phyloP scores from a whole-genome alignment of 2,797 vertebrate genomes.

The Oreochromis grahami region DNA sequence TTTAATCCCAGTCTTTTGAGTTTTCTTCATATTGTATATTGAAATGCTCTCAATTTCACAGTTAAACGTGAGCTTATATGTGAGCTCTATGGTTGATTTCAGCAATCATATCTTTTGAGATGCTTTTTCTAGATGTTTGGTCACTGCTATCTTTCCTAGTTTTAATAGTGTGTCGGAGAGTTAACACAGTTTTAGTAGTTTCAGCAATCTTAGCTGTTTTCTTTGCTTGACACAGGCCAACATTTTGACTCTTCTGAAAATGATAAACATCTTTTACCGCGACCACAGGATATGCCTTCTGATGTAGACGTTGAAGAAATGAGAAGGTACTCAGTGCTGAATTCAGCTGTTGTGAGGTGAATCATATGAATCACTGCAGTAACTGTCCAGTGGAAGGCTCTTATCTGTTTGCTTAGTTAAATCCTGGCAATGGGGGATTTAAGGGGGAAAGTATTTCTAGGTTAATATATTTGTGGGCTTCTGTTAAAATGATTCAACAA shows the following conservation, averaged over 20 bases:
- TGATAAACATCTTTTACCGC: neutral
- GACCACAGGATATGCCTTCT: neutral
- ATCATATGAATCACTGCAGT: neutral
- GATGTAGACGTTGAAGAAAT: neutral
- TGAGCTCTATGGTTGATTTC: neutral
- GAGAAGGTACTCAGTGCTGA: neutral
- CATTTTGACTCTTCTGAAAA: neutral
- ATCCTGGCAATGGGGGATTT: neutral
- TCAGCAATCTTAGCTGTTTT: neutral
- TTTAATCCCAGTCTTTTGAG: neutral
- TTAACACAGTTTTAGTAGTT: neutral
- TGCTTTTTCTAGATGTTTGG: neutral
- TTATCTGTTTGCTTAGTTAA: neutral
- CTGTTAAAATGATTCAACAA: neutral
- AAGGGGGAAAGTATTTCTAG: neutral
- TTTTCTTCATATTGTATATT: neutral
- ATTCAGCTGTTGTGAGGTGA: neutral
- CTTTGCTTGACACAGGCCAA: neutral
- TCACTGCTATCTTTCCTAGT: neutral
- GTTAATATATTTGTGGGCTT: neutral
- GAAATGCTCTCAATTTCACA: neutral
- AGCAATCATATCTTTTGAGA: too few species aligned
- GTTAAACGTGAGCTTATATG: neutral
- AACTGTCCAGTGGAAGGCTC: neutral
- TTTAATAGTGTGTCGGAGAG: neutral